Evolutionary conservation across 2,797 vertebrate species (phyloP).

Genomic region (Periophthalmus magnuspinnatus): DNA sequence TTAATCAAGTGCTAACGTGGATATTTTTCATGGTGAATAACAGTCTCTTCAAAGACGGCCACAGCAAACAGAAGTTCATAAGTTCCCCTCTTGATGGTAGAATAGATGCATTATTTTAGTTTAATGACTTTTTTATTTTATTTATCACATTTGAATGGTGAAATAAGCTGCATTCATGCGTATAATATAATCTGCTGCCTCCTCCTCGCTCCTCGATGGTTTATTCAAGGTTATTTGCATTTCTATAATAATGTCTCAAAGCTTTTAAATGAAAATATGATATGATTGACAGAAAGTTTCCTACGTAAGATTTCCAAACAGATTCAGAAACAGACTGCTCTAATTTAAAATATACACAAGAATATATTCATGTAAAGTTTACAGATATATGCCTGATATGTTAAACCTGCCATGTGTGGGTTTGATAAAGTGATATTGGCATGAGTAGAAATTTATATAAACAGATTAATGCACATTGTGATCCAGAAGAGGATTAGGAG

Average conservation of each 20-base stretch:
- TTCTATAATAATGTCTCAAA: neutral
- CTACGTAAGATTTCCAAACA: neutral
- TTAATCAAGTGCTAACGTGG: neutral
- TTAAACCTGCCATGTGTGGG: too few species aligned
- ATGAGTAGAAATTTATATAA: too few species aligned
- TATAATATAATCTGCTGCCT: neutral
- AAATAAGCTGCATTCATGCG: neutral
- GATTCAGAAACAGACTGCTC: neutral
- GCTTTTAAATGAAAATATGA: neutral
- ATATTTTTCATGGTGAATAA: neutral
- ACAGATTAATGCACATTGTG: too few species aligned
- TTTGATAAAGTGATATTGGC: too few species aligned
- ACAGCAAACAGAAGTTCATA: neutral
- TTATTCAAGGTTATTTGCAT: neutral
- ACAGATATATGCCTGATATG: too few species aligned
- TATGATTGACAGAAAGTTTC: neutral
- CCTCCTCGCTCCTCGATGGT: neutral
- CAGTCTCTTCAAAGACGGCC: neutral
- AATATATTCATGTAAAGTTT: too few species aligned
- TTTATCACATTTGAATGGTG: neutral
- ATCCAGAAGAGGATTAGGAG: too few species aligned
- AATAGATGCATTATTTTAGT: neutral
- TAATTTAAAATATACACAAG: too few species aligned
- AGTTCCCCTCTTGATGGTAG: neutral
- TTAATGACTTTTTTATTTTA: neutral